phyloP scores from a whole-genome alignment of 2,888 invertebrate species.

The Chromoteleia sp. region DNA sequence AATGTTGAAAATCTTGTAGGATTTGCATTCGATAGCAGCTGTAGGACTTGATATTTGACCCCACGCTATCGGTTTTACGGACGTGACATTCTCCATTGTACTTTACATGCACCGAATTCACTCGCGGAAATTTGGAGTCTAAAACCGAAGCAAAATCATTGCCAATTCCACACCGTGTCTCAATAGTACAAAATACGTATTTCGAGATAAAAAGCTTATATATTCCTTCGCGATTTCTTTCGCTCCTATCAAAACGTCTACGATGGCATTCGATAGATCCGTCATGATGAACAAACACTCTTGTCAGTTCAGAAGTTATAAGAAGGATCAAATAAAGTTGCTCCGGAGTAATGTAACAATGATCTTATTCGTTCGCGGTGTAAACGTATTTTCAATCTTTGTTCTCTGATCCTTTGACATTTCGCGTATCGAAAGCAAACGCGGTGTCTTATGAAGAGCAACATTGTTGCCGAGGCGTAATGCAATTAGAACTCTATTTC shows the following conservation, averaged over 20 bases:
- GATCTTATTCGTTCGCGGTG: conserved; percentile 29
- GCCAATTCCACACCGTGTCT: conserved; percentile 68
- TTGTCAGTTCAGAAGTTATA: conserved; percentile 34
- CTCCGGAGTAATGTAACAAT: conserved; percentile 25
- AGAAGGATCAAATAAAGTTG: conserved; percentile 42
- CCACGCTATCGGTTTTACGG: conserved; percentile 69
- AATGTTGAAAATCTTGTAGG: conserved; percentile 70
- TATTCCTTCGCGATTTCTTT: conserved; percentile 55
- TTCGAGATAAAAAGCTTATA: conserved; percentile 54
- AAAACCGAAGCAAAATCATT: conserved; percentile 69
- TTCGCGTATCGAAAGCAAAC: neutral
- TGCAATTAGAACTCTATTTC: too few relatives aligned
- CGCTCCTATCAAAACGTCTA: conserved; percentile 44
- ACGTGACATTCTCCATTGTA: conserved; percentile 71
- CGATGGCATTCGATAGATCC: conserved; percentile 14
- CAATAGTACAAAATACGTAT: conserved; percentile 62
- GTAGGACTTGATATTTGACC: conserved; percentile 71
- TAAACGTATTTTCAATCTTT: neutral
- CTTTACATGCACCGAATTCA: conserved; percentile 71
- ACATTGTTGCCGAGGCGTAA: neutral
- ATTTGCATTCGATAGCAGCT: conserved; percentile 72
- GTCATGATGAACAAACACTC: conserved; percentile 41
- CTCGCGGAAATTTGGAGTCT: conserved; percentile 69
- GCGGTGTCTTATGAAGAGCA: neutral
- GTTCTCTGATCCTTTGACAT: conserved; percentile 4